These are phyloP conservation scores for Icerya purchasi DNA, from an alignment of 2,888 invertebrate species.

Conservation along the genomic window DNA sequence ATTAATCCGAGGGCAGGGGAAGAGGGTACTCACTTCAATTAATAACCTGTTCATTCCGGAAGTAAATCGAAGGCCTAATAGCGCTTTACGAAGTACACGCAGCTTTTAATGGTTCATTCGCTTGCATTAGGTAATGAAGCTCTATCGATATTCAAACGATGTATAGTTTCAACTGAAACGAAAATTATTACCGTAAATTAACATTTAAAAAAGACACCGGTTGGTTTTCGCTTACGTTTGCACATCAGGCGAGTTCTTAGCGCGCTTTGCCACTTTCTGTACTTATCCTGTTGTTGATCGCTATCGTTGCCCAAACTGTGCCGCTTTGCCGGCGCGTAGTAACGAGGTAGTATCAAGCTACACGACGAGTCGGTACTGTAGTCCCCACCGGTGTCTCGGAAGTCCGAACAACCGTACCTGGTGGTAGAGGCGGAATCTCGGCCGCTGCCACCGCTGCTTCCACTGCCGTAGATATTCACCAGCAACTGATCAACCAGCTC, in stretches of 20 bases:
- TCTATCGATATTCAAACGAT: no score
- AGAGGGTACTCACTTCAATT: no score
- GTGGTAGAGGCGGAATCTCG: neutral
- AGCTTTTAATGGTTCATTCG: no score
- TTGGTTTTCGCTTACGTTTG: no score
- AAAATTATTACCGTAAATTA: no score
- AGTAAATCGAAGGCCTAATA: no score
- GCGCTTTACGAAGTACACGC: no score
- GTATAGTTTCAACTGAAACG: no score
- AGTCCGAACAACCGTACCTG: neutral
- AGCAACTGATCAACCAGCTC: slow-evolving; percentile 8
- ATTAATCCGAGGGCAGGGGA: no score
- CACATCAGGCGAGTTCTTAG: slow-evolving; percentile 7
- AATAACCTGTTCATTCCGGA: no score
- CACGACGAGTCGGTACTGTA: slow-evolving; percentile 9
- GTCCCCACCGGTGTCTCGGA: neutral
- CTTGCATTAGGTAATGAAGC: no score
- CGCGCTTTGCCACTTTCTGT: slow-evolving; percentile 2
- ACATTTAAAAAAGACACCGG: no score
- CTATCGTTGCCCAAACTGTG: slow-evolving; percentile 4
- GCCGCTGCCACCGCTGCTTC: slow-evolving; percentile 2
- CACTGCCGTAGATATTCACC: slow-evolving; percentile 10
- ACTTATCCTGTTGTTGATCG: slow-evolving; percentile 4
- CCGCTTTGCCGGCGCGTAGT: neutral
- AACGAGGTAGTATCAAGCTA: neutral